A percentile compares a stretch with the other conserved stretches of the same genome.
Evolutionary conservation across 2,113 vertebrate genomes (phyloP).

Genomic region (Lucifuga dentata): DNA sequence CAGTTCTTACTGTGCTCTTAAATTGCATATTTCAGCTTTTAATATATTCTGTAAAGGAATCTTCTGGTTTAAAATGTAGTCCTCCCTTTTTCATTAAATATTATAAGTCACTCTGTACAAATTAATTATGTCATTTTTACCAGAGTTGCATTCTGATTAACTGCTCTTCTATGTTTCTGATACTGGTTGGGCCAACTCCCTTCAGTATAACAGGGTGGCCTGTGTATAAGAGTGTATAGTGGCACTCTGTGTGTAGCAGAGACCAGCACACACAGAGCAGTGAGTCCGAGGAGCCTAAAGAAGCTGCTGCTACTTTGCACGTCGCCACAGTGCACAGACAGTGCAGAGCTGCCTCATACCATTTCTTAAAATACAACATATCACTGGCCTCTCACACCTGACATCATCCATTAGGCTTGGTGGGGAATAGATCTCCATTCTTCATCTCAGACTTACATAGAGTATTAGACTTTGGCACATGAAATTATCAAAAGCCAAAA

Average conservation of each 20-base stretch:
- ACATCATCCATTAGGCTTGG: conserved; percentile 41
- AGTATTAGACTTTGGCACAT: neutral
- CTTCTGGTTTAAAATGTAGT: conserved; percentile 4
- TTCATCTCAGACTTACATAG: conserved; percentile 9
- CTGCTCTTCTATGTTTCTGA: conserved; percentile 7
- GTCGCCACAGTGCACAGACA: conserved; percentile 42
- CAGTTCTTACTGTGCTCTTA: neutral
- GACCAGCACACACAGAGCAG: conserved; percentile 24
- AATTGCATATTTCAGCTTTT: conserved; percentile 14
- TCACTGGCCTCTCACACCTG: conserved; percentile 34
- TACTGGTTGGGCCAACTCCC: neutral
- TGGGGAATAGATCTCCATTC: conserved; percentile 10
- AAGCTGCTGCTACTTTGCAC: conserved; percentile 40
- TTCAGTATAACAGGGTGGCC: conserved; percentile 29
- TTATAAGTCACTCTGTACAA: neutral
- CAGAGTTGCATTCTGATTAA: neutral
- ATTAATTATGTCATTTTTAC: neutral
- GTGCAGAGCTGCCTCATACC: conserved; percentile 36
- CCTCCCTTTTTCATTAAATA: neutral
- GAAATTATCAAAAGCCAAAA: conserved; percentile 25
- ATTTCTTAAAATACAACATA: conserved; percentile 57
- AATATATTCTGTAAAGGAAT: conserved; percentile 2
- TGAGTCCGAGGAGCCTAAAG: conserved; percentile 9
- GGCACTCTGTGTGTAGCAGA: conserved; percentile 32
- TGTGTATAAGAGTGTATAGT: conserved; percentile 27